Evolutionary conservation across 2,797 vertebrate species (phyloP).

Genomic region (Chaetophractus vellerosus): DNA sequence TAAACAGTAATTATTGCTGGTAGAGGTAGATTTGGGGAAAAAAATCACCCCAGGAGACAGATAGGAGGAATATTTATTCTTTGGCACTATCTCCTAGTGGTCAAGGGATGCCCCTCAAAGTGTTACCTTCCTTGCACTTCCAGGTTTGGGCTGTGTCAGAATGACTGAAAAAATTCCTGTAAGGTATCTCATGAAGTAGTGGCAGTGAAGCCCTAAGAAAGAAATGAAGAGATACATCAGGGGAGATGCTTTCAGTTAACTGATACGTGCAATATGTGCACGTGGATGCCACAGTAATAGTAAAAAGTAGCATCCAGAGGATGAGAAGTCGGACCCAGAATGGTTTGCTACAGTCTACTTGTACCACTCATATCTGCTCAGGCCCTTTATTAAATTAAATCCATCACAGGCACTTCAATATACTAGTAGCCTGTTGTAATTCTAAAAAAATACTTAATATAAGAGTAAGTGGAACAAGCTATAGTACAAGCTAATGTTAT

Average conservation of each 20-base stretch:
- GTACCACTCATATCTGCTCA: not conserved
- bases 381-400: not conserved
- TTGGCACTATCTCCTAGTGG: not conserved
- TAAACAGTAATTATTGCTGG: not conserved
- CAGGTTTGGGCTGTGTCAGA: not conserved
- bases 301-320: not conserved
- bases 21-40: not conserved
- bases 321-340: not conserved
- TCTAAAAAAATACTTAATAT: not conserved
- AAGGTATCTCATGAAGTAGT: not conserved
- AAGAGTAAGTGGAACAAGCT: not conserved
- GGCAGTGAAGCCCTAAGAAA: not conserved
- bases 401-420: not conserved
- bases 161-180: not conserved
- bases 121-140: not conserved
- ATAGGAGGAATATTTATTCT: not conserved
- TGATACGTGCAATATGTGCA: too few species aligned
- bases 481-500: not conserved
- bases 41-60: not conserved
- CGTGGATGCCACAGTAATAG: not conserved
- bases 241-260: not conserved
- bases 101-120: not conserved
- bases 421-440: not conserved
- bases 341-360: not conserved
- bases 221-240: not conserved